phyloP scores from a whole-genome alignment of 2,113 vertebrate species.

The Cololabis saira region DNA sequence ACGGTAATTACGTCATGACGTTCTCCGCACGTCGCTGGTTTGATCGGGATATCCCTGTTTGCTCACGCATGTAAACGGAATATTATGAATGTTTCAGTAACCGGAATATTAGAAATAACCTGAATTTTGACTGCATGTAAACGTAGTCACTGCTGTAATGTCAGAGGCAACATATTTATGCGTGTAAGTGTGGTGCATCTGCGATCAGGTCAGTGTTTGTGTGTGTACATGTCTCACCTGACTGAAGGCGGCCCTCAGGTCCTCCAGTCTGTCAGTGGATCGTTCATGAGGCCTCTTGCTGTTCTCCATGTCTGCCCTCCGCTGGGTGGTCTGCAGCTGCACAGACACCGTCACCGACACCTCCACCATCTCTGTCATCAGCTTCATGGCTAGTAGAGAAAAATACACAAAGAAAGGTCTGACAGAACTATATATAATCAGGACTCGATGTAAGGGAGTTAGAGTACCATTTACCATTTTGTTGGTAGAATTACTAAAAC shows the following conservation, averaged over 20 bases:
- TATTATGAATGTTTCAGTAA: no score
- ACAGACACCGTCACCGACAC: constrained; percentile 66
- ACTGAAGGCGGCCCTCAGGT: constrained; percentile 65
- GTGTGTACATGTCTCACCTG: constrained; percentile 58
- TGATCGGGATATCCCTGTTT: no score
- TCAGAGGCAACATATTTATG: not conserved
- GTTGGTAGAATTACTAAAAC: not conserved
- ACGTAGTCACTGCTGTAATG: no score
- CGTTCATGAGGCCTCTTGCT: constrained; percentile 58
- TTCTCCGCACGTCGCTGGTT: no score
- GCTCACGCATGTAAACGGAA: no score
- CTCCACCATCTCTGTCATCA: constrained; percentile 81
- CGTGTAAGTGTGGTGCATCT: not conserved
- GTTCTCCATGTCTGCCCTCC: constrained; percentile 69
- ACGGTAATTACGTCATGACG: no score
- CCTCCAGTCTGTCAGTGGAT: constrained; percentile 70
- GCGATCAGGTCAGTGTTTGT: constrained; percentile 1
- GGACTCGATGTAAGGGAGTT: no score
- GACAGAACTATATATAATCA: not conserved
- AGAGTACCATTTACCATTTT: no score
- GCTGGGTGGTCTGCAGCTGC: constrained; percentile 74
- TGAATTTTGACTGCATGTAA: no score
- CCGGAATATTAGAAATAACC: no score
- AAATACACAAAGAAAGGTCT: constrained; percentile 5
- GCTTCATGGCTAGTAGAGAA: constrained; percentile 73